A percentile compares a stretch with the other conserved stretches of the same genome.
Evolutionary conservation across 2,113 vertebrate species (phyloP).

Genomic region (Myotis davidii): DNA sequence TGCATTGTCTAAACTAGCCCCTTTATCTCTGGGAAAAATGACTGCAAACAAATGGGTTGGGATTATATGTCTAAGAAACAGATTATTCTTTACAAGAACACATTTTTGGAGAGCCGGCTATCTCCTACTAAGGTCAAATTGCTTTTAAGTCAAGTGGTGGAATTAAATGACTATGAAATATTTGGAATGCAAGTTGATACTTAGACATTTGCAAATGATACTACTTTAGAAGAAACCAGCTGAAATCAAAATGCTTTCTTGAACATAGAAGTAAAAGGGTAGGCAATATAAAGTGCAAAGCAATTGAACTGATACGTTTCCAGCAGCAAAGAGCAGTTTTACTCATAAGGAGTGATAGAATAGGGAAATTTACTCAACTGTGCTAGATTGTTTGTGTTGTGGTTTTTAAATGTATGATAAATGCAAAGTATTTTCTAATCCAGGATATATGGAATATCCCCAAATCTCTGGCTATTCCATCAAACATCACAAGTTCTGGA

Average conservation of each 20-base stretch:
- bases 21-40: background rate
- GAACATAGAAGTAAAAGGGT: constrained; percentile 27
- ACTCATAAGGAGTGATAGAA: background rate
- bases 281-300: background rate
- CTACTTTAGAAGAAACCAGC: background rate
- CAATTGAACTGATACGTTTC: background rate
- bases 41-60: background rate
- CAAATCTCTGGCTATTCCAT: background rate
- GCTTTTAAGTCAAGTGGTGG: constrained; percentile 29
- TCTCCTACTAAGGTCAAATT: constrained; percentile 49
- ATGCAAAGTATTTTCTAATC: background rate
- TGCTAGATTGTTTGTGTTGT: background rate
- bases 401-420: background rate
- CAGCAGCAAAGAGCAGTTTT: background rate
- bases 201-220: constrained; percentile 46
- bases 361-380: background rate
- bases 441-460: background rate
- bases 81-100: background rate
- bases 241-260: constrained; percentile 43
- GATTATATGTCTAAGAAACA: background rate
- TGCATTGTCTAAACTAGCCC: background rate
- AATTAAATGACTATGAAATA: constrained; percentile 50
- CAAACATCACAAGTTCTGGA: background rate
- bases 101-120: constrained; percentile 12
- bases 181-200: constrained; percentile 42